Evolutionary conservation across 2,797 vertebrate genomes (phyloP).

Genomic region (Pangasius larnaudii): DNA sequence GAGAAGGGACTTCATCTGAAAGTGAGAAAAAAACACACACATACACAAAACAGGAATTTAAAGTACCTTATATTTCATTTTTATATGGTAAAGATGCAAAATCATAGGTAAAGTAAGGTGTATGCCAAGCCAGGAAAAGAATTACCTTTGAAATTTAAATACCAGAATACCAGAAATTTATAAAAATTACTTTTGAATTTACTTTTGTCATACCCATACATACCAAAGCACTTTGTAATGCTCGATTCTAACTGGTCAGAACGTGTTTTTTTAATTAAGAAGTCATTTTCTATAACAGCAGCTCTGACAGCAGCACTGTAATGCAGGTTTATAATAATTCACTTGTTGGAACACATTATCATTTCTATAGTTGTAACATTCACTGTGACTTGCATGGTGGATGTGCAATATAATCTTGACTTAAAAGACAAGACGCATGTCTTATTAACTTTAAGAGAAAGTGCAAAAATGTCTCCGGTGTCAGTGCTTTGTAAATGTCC

Average conservation of each 20-base stretch:
- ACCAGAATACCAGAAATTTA: background rate
- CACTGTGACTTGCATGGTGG: background rate
- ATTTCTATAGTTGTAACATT: background rate
- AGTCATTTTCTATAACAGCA: too few species aligned
- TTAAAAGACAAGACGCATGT: background rate
- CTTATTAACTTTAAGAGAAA: background rate
- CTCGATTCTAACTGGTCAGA: background rate
- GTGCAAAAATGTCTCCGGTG: background rate
- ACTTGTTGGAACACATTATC: too few species aligned
- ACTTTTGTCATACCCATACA: background rate
- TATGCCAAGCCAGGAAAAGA: background rate
- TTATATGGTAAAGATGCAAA: background rate
- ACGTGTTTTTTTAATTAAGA: background rate
- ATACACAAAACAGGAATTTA: background rate
- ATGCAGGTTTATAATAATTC: too few species aligned
- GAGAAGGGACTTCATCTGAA: conserved; percentile 49
- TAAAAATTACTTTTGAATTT: background rate
- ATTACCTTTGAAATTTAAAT: too few species aligned
- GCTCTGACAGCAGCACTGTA: too few species aligned
- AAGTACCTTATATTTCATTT: background rate
- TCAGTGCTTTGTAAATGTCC: background rate
- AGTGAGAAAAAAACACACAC: conserved; percentile 28
- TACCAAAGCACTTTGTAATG: background rate
- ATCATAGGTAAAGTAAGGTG: background rate
- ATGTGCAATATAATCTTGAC: too few species aligned